Percentiles rank a stretch among this genome's conserved stretches.
Evolutionary conservation across 2,888 invertebrate species (phyloP).

Genomic region (Andrena marginata): DNA sequence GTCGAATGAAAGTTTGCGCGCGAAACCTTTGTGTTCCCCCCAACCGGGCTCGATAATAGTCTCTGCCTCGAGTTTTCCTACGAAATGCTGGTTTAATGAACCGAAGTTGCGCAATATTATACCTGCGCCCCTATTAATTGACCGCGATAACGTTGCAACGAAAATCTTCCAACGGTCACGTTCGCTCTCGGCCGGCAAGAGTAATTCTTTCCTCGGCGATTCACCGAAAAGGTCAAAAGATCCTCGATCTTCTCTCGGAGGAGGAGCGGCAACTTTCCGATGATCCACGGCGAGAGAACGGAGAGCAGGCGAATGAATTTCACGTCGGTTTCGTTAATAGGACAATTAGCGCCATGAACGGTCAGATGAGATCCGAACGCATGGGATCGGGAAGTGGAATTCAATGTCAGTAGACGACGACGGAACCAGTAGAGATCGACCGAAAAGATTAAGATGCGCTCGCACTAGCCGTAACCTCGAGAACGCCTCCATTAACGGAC

Average conservation of each 20-base stretch:
- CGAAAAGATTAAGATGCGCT: slow-evolving; percentile 65
- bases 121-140: slow-evolving; percentile 8
- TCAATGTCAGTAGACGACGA: slow-evolving; percentile 71
- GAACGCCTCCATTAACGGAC: slow-evolving; percentile 59
- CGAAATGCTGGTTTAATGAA: slow-evolving; percentile 37
- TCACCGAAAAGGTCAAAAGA: slow-evolving; percentile 66
- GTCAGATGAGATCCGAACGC: slow-evolving; percentile 33
- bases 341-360: no score
- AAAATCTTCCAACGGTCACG: slow-evolving; percentile 19
- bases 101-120: slow-evolving; percentile 21
- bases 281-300: slow-evolving; percentile 22
- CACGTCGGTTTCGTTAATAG: no score
- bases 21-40: slow-evolving; percentile 47
- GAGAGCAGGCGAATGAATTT: background rate
- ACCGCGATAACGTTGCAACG: slow-evolving; percentile 16
- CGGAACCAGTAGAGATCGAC: slow-evolving; percentile 49
- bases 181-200: slow-evolving; percentile 34
- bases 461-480: slow-evolving; percentile 32
- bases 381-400: slow-evolving; percentile 73
- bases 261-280: slow-evolving; percentile 44
- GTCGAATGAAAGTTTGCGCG: slow-evolving; percentile 69
- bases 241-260: slow-evolving; percentile 25
- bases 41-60: slow-evolving; percentile 53
- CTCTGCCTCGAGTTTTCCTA: slow-evolving; percentile 30
- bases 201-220: slow-evolving; percentile 35